Conservation (phyloP, 1,140 invertebrate species). For the Temnothorax longispinosus region DNA sequence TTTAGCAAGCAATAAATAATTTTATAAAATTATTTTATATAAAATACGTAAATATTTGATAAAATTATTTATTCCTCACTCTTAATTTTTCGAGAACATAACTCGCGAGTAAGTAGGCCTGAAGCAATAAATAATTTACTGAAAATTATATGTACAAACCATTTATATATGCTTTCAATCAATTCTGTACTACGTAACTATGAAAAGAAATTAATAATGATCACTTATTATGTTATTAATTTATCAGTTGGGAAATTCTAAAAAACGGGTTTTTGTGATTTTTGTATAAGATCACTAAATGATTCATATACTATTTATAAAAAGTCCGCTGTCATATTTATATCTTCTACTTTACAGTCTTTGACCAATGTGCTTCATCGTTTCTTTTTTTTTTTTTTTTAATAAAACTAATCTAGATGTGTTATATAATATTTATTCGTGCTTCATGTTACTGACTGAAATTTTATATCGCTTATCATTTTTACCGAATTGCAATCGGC, state of each 20-base stretch:
- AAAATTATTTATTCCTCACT: constrained; percentile 50
- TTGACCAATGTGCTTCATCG: constrained; percentile 66
- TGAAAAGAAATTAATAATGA: constrained; percentile 51
- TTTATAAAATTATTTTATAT: constrained; percentile 61
- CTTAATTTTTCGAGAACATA: constrained; percentile 16
- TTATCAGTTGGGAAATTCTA: constrained; percentile 38
- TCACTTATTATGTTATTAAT: constrained; percentile 45
- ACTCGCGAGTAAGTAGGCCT: constrained; percentile 24
- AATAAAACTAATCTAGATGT: constrained; percentile 69
- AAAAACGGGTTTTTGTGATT: constrained; percentile 21
- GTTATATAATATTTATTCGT: constrained; percentile 54
- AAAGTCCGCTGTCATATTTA: constrained; percentile 36
- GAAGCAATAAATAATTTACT: constrained; percentile 35
- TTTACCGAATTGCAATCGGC: constrained; percentile 61
- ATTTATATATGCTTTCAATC: constrained; percentile 47
- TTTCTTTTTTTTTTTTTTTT: constrained; percentile 22
- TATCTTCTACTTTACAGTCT: constrained; percentile 63
- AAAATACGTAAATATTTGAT: constrained; percentile 32
- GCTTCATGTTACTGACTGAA: constrained; percentile 64
- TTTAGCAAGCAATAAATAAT: constrained; percentile 64
- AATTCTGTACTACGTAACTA: constrained; percentile 59
- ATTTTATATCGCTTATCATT: constrained; percentile 45
- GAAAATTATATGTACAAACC: constrained; percentile 46
- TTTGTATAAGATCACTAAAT: constrained; percentile 42
- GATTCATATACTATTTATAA: constrained; percentile 59